These are phyloP conservation scores for Salmo trutta DNA, from an alignment of 2,797 vertebrate species.

Conservation along the genomic window DNA sequence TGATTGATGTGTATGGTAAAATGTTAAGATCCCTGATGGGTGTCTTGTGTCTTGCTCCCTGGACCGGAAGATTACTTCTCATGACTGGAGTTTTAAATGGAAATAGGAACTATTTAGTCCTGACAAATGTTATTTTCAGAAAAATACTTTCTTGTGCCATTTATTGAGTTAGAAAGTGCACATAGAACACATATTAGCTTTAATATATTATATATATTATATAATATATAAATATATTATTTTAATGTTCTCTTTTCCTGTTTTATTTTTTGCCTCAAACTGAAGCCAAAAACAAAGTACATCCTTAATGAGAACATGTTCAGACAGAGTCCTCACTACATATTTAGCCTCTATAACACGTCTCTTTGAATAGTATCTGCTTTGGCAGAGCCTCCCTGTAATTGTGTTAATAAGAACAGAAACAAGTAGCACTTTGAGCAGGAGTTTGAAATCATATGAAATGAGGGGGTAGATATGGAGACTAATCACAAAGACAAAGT, in stretches of 20 bases:
- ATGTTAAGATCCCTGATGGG: slow-evolving; percentile 12
- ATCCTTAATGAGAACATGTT: neutral
- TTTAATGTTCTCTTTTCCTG: neutral
- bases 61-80: slow-evolving; percentile 39
- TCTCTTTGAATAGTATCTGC: neutral
- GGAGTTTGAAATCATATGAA: neutral
- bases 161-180: neutral
- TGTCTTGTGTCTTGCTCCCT: slow-evolving; percentile 28
- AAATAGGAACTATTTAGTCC: slow-evolving; percentile 35
- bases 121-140: slow-evolving; percentile 11
- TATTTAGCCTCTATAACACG: neutral
- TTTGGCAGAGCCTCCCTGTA: neutral
- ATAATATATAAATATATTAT: too few relatives aligned
- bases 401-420: slow-evolving; percentile 5
- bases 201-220: neutral
- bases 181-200: neutral
- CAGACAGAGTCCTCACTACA: neutral
- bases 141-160: neutral
- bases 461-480: slow-evolving; percentile 1
- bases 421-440: neutral
- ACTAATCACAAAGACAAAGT: neutral
- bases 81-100: slow-evolving; percentile 30
- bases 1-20: slow-evolving; percentile 23
- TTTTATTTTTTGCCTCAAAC: neutral
- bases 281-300: neutral